phyloP scores from a whole-genome alignment of 2,797 vertebrate species.

The Pterois miles region DNA sequence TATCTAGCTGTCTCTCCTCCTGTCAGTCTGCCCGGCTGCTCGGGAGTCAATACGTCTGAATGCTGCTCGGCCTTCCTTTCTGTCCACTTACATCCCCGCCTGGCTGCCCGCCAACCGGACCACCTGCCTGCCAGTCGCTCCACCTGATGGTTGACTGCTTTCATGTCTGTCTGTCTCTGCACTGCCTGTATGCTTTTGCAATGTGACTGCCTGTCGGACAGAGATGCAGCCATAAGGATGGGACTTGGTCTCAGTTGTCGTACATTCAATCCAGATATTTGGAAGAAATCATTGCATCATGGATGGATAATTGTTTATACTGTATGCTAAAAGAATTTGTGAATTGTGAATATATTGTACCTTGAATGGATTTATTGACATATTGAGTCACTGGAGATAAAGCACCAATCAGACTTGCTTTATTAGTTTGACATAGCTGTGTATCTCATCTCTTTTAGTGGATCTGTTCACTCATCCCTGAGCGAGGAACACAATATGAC shows the following conservation, averaged over 20 bases:
- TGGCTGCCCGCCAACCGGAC: constrained; percentile 49
- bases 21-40: constrained; percentile 52
- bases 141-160: constrained; percentile 44
- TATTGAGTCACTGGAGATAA: neutral
- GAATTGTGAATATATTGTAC: neutral
- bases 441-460: neutral
- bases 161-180: constrained; percentile 35
- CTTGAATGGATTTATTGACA: neutral
- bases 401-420: neutral
- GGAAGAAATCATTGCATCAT: neutral
- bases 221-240: neutral
- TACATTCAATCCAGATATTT: neutral
- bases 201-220: constrained; percentile 5
- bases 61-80: constrained; percentile 41
- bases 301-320: neutral
- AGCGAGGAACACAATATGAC: neutral
- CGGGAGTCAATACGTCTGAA: constrained; percentile 46
- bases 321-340: neutral
- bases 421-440: constrained; percentile 1
- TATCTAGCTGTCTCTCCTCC: constrained; percentile 38
- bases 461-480: neutral
- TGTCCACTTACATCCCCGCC: constrained; percentile 58
- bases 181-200: constrained; percentile 27
- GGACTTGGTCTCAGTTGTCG: neutral
- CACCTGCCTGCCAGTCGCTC: constrained; percentile 50